These are phyloP conservation scores for Epizoanthus illoricatus DNA, from an alignment of 92 coral and sea anemone genomes.

Conservation along the genomic window DNA sequence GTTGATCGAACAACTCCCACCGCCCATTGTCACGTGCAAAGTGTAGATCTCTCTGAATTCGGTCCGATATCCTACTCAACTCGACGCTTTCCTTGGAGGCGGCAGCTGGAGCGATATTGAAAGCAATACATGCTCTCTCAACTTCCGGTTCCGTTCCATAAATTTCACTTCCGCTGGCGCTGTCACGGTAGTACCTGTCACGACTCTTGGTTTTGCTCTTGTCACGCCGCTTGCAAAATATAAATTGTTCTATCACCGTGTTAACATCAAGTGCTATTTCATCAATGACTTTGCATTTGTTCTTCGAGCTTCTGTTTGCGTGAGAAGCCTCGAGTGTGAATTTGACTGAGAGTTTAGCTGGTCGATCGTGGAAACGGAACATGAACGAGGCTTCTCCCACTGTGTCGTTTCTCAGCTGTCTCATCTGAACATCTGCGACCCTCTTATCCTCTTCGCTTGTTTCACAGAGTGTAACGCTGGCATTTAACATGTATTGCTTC, in stretches of 20 bases:
- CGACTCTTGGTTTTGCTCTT: background rate
- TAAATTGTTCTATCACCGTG: constrained; percentile 15
- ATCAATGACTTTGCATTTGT: constrained; percentile 26
- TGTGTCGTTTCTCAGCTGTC: constrained; percentile 15
- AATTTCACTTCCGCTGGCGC: background rate
- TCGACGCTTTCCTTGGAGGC: constrained; percentile 12
- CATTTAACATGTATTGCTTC: background rate
- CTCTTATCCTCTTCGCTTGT: background rate
- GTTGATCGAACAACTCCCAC: constrained; percentile 48
- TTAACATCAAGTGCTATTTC: constrained; percentile 22
- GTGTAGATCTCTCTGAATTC: constrained; percentile 50
- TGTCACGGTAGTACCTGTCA: background rate
- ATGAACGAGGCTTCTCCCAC: constrained; percentile 17
- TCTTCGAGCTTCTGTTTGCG: background rate
- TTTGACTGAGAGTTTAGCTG: constrained; percentile 21
- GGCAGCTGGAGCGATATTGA: constrained; percentile 18
- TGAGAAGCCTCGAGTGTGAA: constrained; percentile 26
- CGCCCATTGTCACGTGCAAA: constrained; percentile 57
- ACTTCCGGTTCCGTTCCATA: background rate
- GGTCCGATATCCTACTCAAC: constrained; percentile 39
- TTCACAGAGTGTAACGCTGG: constrained; percentile 2
- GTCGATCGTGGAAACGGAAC: constrained; percentile 50
- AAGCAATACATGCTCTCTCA: no score
- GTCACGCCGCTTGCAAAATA: constrained; percentile 16
- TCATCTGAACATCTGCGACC: constrained; percentile 29